Evolutionary conservation across 2,888 invertebrate species (phyloP).

Genomic region (Tetrapedia diversipes): DNA sequence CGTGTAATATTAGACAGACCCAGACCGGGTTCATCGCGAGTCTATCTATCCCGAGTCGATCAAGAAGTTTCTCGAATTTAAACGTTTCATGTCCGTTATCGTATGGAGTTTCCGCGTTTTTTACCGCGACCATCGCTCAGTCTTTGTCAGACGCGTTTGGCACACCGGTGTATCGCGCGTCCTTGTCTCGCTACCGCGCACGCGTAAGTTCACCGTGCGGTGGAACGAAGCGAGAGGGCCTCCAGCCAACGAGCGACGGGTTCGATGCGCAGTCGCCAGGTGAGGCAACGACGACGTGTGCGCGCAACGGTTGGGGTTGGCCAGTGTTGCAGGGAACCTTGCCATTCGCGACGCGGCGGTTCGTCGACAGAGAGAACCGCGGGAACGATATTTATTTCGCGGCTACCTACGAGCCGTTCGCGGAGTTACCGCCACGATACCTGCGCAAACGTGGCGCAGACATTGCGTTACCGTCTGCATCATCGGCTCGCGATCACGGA

Average conservation of each 20-base stretch:
- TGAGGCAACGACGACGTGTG: constrained; percentile 73
- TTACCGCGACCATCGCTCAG: background rate
- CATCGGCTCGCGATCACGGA: background rate
- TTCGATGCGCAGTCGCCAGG: constrained; percentile 81
- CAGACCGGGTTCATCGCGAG: no score
- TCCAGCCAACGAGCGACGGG: constrained; percentile 62
- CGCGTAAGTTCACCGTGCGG: constrained; percentile 25
- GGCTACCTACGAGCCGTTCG: constrained; percentile 21
- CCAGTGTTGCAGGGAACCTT: constrained; percentile 63
- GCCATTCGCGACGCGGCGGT: constrained; percentile 56
- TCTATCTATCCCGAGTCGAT: background rate
- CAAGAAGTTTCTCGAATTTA: constrained; percentile 31
- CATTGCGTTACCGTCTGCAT: background rate
- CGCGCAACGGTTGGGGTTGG: constrained; percentile 56
- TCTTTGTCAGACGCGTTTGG: constrained; percentile 10
- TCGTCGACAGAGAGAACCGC: constrained; percentile 50
- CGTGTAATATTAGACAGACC: no score
- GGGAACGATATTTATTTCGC: constrained; percentile 33
- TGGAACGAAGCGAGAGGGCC: constrained; percentile 40
- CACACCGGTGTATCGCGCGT: background rate
- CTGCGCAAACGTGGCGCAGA: constrained; percentile 17
- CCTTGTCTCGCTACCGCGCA: constrained; percentile 9
- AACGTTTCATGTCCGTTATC: constrained; percentile 28
- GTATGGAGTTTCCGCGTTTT: constrained; percentile 47
- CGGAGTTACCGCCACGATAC: constrained; percentile 10